Percentiles rank a stretch among this genome's conserved stretches.
Evolutionary conservation across 2,888 invertebrate genomes (phyloP).

Genomic region (Epinotia nisella): DNA sequence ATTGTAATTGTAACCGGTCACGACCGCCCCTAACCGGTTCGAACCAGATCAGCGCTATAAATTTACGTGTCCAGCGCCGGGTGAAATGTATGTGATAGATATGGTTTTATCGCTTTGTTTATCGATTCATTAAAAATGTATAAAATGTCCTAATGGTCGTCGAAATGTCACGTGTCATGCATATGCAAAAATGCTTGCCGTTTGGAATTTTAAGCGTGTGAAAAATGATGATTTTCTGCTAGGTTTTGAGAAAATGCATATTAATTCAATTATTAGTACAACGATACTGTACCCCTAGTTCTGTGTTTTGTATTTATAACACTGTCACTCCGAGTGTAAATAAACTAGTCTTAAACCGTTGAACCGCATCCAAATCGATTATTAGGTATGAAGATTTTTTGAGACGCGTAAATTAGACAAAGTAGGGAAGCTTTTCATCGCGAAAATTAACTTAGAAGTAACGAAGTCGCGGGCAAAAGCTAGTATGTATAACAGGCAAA

Average conservation of each 20-base stretch:
- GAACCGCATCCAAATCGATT: too few species aligned
- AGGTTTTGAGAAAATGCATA: background rate
- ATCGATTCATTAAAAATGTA: slow-evolving; percentile 34
- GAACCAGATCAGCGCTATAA: slow-evolving; percentile 46
- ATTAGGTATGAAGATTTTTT: too few species aligned
- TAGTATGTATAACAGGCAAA: too few species aligned
- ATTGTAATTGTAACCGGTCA: slow-evolving; percentile 59
- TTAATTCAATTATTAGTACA: background rate
- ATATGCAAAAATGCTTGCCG: slow-evolving; percentile 24
- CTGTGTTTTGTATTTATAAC: too few species aligned
- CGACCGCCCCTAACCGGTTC: slow-evolving; percentile 42
- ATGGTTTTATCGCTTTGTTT: slow-evolving; percentile 33
- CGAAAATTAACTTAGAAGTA: too few species aligned
- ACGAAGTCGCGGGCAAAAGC: too few species aligned
- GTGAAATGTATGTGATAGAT: slow-evolving; percentile 45
- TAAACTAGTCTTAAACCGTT: too few species aligned
- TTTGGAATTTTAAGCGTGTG: slow-evolving; percentile 15
- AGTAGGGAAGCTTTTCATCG: too few species aligned
- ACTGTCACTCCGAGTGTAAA: too few species aligned
- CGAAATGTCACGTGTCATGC: slow-evolving; percentile 25
- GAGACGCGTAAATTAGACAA: too few species aligned
- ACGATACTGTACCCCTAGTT: too few species aligned
- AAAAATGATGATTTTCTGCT: background rate
- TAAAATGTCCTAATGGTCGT: slow-evolving; percentile 34
- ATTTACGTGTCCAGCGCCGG: slow-evolving; percentile 48